These are phyloP conservation scores for Arremon aurantiirostris DNA, from an alignment of 2,797 vertebrate species.

Conservation along the genomic window DNA sequence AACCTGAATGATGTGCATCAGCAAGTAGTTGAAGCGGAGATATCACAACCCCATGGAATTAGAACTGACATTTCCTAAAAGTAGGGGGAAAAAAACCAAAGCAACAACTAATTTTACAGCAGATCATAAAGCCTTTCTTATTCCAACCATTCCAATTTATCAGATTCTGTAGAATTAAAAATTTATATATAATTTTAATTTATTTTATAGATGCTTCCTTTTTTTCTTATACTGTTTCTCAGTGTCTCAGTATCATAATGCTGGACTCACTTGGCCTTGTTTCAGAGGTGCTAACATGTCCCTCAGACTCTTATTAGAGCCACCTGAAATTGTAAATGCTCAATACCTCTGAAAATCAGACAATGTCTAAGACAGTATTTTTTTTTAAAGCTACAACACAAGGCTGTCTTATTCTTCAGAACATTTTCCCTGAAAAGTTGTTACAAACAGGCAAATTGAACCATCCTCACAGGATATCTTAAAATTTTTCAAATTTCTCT, in stretches of 20 bases:
- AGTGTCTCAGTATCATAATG: neutral
- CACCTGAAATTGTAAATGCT: neutral
- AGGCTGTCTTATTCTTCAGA: neutral
- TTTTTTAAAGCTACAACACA: neutral
- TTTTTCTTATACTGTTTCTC: neutral
- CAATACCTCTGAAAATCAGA: neutral
- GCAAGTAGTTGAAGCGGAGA: neutral
- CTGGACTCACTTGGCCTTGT: neutral
- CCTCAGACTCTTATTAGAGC: neutral
- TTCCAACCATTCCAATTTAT: neutral
- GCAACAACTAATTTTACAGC: neutral
- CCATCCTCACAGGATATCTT: neutral
- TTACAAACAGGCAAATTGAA: neutral
- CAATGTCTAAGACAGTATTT: neutral
- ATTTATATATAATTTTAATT: neutral
- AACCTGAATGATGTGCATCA: neutral
- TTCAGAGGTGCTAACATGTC: neutral
- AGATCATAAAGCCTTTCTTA: neutral
- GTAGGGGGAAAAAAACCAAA: neutral
- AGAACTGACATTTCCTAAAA: neutral
- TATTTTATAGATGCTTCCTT: neutral
- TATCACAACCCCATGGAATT: neutral
- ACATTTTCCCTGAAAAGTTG: neutral
- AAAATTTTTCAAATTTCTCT: neutral
- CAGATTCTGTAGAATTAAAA: neutral